These are phyloP conservation scores for Yoshiicerus persimilis DNA, from an alignment of 1,140 invertebrate species.

Conservation along the genomic window DNA sequence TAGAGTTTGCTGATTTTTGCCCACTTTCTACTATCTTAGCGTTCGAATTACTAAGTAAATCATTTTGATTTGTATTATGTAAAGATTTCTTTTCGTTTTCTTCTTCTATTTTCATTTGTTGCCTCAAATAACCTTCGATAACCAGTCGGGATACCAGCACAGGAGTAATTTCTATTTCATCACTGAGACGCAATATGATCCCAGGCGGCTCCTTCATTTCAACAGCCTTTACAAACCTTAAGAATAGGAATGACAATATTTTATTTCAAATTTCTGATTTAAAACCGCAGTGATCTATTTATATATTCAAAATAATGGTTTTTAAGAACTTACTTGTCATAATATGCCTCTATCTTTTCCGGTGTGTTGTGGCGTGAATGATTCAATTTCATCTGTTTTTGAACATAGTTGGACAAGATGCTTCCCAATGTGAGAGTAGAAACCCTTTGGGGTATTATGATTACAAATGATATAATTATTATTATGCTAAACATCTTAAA, in stretches of 20 bases:
- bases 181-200: slow-evolving; percentile 63
- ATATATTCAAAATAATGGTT: background rate
- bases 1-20: background rate
- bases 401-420: slow-evolving; percentile 42
- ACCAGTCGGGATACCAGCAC: slow-evolving; percentile 66
- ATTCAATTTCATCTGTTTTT: slow-evolving; percentile 43
- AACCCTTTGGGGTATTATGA: slow-evolving; percentile 30
- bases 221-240: slow-evolving; percentile 50
- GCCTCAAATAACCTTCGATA: slow-evolving; percentile 61
- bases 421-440: slow-evolving; percentile 46
- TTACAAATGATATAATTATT: background rate
- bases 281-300: background rate
- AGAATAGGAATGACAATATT: too few species aligned
- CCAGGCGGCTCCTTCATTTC: slow-evolving; percentile 54
- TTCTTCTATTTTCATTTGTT: background rate
- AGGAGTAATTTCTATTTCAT: slow-evolving; percentile 62
- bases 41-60: background rate
- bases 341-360: slow-evolving; percentile 38
- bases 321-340: slow-evolving; percentile 31
- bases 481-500: background rate
- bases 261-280: too few species aligned
- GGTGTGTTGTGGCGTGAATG: slow-evolving; percentile 41
- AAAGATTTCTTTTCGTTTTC: slow-evolving; percentile 30
- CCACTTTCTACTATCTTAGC: background rate
- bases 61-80: background rate